Conservation (phyloP, 2,113 vertebrate species). For the Illadopsis cleaveri region DNA sequence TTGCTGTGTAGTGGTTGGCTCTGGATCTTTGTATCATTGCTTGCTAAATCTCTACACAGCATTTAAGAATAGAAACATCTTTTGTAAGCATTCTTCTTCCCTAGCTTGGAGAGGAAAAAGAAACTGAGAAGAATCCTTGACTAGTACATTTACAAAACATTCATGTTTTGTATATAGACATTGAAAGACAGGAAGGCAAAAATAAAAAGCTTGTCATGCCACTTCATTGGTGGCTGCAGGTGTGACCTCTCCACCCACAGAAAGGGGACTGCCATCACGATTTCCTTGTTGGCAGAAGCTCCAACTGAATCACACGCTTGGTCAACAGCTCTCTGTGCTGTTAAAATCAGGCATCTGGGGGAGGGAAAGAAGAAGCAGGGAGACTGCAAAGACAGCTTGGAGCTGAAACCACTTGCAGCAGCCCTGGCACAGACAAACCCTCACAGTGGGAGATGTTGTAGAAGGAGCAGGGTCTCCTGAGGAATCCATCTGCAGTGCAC, state of each 20-base stretch:
- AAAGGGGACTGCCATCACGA: not conserved
- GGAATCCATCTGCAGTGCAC: accelerated
- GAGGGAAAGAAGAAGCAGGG: not conserved
- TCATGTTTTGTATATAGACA: not conserved
- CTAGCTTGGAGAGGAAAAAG: not conserved
- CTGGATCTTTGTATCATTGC: not conserved
- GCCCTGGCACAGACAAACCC: not conserved
- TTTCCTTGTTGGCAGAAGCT: not conserved
- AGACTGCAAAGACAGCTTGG: not conserved
- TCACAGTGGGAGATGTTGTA: not conserved
- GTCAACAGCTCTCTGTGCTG: not conserved
- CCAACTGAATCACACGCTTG: not conserved
- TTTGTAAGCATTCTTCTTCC: not conserved
- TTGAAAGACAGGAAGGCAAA: not conserved
- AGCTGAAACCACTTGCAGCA: not conserved
- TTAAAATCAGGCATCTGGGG: not conserved
- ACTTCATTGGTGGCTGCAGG: not conserved
- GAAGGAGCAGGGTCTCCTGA: not conserved
- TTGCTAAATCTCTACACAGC: not conserved
- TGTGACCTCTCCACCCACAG: not conserved
- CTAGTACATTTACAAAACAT: not conserved
- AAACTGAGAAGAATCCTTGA: not conserved
- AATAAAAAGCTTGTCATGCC: not conserved
- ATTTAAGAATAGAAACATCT: not conserved
- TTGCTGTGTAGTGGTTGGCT: not conserved